Conservation (phyloP, 2,113 vertebrate species). For the Pontoporia blainvillei region DNA sequence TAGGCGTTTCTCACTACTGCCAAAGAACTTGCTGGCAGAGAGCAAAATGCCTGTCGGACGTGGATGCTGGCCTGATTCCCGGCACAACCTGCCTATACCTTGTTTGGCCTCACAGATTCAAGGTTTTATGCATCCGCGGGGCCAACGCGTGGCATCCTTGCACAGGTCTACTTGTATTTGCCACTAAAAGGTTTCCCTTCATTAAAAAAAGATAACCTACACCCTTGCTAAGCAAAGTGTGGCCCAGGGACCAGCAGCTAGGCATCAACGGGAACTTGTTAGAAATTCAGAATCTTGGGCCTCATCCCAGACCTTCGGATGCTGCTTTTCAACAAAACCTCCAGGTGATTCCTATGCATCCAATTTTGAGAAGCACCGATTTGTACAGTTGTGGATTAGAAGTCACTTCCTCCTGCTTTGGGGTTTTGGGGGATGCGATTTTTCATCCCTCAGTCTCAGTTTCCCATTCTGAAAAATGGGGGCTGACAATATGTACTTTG, state of each 20-base stretch:
- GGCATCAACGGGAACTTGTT: not conserved
- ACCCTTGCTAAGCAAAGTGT: not conserved
- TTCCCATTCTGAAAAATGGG: not conserved
- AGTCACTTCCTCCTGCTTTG: not conserved
- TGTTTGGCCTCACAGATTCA: conserved; percentile 38
- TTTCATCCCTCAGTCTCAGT: not conserved
- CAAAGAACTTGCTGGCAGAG: conserved; percentile 66
- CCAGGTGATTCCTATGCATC: not conserved
- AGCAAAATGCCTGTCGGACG: conserved; percentile 40
- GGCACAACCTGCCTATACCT: not conserved
- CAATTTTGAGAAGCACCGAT: not conserved
- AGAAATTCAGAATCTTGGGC: not conserved
- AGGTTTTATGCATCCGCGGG: not conserved
- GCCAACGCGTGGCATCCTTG: not conserved
- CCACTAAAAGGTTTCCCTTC: not conserved
- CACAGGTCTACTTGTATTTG: not conserved
- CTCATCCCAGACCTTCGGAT: not conserved
- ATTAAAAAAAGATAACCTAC: not conserved
- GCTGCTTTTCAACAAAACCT: not conserved
- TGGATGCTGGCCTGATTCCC: conserved; percentile 13
- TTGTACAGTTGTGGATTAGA: not conserved
- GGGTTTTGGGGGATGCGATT: not conserved
- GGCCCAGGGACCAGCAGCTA: not conserved
- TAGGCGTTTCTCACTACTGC: conserved; percentile 34
- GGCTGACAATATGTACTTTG: not conserved